phyloP scores from a whole-genome alignment of 2,888 invertebrate species.

The Furcula furcula region DNA sequence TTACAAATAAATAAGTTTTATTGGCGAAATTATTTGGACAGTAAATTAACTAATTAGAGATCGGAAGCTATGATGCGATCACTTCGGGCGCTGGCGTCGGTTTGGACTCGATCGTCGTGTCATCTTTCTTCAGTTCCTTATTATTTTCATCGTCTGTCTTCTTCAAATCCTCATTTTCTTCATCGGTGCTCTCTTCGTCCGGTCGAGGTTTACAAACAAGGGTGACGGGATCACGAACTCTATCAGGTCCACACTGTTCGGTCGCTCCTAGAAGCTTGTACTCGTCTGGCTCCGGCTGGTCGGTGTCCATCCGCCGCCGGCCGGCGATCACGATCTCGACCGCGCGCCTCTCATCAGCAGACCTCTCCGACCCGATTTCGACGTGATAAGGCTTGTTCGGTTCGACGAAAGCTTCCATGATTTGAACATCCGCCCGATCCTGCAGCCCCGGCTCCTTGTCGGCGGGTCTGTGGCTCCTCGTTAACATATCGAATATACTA shows the following conservation, averaged over 20 bases:
- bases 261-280: conserved; percentile 84
- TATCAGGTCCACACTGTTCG: conserved; percentile 89
- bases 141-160: conserved; percentile 20
- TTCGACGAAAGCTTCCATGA: conserved; percentile 82
- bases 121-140: not conserved
- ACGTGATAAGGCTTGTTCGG: conserved; percentile 86
- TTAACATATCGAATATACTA: conserved; percentile 34
- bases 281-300: conserved; percentile 53
- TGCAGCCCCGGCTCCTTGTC: conserved; percentile 42
- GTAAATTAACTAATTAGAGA: conserved; percentile 50
- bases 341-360: conserved; percentile 46
- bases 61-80: conserved; percentile 47
- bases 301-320: conserved; percentile 46
- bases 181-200: conserved; percentile 3
- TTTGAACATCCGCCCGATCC: conserved; percentile 68
- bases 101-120: conserved; percentile 3
- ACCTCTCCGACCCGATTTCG: conserved; percentile 75
- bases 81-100: conserved; percentile 54
- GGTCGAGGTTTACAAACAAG: conserved; percentile 76
- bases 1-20: conserved; percentile 38
- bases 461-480: conserved; percentile 31
- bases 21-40: conserved; percentile 27
- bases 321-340: conserved; percentile 68
- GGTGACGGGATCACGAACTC: conserved; percentile 85
- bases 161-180: not conserved